A percentile compares a stretch with the other conserved stretches of the same genome.
Conservation (phyloP, 1,140 invertebrate genomes). For the Drosophila micromelanica region DNA sequence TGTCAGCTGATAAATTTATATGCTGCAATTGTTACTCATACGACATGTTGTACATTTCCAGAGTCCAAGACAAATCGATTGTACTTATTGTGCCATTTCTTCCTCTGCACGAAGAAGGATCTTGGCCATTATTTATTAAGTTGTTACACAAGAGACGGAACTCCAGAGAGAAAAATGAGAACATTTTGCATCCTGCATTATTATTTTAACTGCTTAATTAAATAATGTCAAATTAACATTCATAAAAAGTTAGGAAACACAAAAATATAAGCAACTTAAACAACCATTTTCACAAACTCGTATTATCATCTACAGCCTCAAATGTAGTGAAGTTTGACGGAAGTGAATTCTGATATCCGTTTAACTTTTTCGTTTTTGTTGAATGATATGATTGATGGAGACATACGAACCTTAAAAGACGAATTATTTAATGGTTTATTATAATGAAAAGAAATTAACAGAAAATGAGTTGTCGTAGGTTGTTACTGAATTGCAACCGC, state of each 20-base stretch:
- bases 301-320: too few relatives aligned
- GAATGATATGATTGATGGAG: too few relatives aligned
- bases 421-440: too few relatives aligned
- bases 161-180: not conserved
- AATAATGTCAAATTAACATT: too few relatives aligned
- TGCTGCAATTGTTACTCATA: conserved; percentile 70
- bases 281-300: too few relatives aligned
- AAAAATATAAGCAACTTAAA: too few relatives aligned
- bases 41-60: conserved; percentile 57
- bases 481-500: not conserved
- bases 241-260: too few relatives aligned
- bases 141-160: conserved; percentile 40
- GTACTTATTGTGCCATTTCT: conserved; percentile 28
- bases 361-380: too few relatives aligned
- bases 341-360: too few relatives aligned
- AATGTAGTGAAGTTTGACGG: too few relatives aligned
- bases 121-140: conserved; percentile 62
- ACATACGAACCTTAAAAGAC: too few relatives aligned
- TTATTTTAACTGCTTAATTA: too few relatives aligned
- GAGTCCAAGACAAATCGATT: conserved; percentile 69
- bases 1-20: conserved; percentile 53
- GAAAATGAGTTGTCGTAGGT: not conserved
- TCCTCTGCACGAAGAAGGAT: conserved; percentile 41
- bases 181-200: not conserved
- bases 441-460: not conserved